phyloP scores from a whole-genome alignment of 2,888 invertebrate genomes.

The Neria commutata region DNA sequence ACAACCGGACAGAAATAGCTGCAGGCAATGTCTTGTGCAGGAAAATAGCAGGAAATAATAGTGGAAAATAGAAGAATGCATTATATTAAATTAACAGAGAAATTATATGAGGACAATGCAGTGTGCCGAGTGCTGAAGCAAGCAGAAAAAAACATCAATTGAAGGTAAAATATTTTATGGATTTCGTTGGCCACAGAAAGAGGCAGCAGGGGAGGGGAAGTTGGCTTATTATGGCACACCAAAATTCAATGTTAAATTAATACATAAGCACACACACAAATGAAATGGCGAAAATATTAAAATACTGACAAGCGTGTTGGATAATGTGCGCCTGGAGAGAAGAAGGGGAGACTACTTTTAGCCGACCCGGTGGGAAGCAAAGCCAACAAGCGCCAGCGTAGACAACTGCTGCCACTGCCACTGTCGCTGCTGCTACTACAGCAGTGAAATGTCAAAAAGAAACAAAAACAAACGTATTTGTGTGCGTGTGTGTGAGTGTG shows the following conservation, averaged over 20 bases:
- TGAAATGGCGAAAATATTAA: slow-evolving; percentile 19
- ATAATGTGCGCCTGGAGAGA: slow-evolving; percentile 30
- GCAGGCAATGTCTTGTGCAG: slow-evolving; percentile 1
- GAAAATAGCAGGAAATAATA: background rate
- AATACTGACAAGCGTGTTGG: slow-evolving; percentile 1
- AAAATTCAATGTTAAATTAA: slow-evolving; percentile 7
- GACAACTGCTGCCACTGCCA: background rate
- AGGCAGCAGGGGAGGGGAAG: background rate
- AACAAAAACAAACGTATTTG: background rate
- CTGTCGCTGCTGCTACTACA: background rate
- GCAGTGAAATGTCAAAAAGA: background rate
- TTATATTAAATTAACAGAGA: background rate
- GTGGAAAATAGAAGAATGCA: background rate
- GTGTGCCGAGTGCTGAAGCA: background rate
- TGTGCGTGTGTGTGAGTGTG: background rate
- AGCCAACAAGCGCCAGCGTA: background rate
- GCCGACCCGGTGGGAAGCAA: background rate
- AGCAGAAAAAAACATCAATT: slow-evolving; percentile 3
- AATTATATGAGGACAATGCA: background rate
- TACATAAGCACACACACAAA: background rate
- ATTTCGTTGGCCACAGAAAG: background rate
- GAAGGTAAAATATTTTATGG: slow-evolving; percentile 5
- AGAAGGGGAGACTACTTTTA: background rate
- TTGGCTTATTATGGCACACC: background rate
- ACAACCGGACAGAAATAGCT: background rate